Base-by-base conservation (phyloP, 1,140 invertebrate genomes). In the Trichonephila clavata region DNA sequence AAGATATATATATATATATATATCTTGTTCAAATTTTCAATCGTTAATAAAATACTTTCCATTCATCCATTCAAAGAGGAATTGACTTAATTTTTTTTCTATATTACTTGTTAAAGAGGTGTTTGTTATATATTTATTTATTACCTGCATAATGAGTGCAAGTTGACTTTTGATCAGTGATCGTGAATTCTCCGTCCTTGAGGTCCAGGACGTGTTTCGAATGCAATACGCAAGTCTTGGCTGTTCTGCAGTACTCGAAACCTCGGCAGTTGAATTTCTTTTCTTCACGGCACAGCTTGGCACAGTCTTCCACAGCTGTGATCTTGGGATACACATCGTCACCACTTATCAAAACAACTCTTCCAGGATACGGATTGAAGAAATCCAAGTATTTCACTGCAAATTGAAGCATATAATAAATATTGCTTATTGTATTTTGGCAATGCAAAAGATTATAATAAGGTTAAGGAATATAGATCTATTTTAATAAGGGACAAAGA, bases 61-160 rank as follows among this genome's bases (percentile, higher is more conserved):
- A 3, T 39, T 39, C 1, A 39, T 39, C 32, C 32, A 39, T 3
- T 39, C 32, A 39, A 39, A n/a, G n/a, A n/a, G n/a, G n/a, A n/a
- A n/a, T n/a, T n/a, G n/a, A n/a, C n/a, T n/a, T n/a, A n/a, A n/a
- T n/a, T n/a, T n/a, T n/a, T n/a, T n/a, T n/a, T n/a, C n/a, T n/a
- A n/a, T n/a, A n/a, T n/a, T n/a, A n/a, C n/a, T n/a, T n/a, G n/a
- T n/a, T n/a, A n/a, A n/a, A n/a, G n/a, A n/a, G n/a, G 7, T 43
- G 7, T 43, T 43, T 43, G 50, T 50, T 10, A 10, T 10, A 50
- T 10, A 50, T 10, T 10, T 50, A 10, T 50, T 50, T 5, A 0
- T 50, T 60, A 94, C 93, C 84, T 10, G 93, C 81, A n/a, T 94
- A 94, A 60, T 94, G 93, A 24, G 43, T 27, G 39, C 93, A 94